Evolutionary conservation across 2,888 invertebrate genomes (phyloP).

Genomic region (Tenthredo amoena): DNA sequence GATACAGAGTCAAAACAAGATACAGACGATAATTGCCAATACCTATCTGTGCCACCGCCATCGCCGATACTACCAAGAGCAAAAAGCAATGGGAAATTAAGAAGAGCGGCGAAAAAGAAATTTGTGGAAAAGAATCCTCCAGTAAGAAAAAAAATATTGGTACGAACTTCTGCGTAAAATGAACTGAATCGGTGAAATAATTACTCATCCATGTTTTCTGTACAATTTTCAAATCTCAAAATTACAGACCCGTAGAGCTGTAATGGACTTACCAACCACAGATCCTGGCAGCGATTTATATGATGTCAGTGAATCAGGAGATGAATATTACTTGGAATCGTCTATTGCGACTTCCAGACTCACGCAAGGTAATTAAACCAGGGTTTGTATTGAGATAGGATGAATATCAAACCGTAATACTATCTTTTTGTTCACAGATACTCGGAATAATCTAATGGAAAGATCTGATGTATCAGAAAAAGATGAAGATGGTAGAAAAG

Average conservation of each 20-base stretch:
- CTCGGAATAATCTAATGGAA: constrained; percentile 48
- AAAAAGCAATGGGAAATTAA: constrained; percentile 68
- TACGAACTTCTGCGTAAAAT: constrained; percentile 51
- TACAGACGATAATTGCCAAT: constrained; percentile 77
- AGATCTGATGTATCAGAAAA: constrained; percentile 55
- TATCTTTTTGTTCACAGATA: constrained; percentile 51
- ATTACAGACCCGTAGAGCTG: constrained; percentile 73
- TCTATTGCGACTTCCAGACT: constrained; percentile 55
- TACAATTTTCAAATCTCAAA: neutral
- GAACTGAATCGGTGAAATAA: neutral
- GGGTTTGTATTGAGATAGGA: neutral
- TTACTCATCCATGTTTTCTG: neutral
- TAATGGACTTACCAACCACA: constrained; percentile 81
- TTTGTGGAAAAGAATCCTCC: constrained; percentile 60
- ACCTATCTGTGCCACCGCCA: constrained; percentile 84
- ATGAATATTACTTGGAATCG: constrained; percentile 78
- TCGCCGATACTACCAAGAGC: constrained; percentile 82
- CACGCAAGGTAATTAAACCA: constrained; percentile 23
- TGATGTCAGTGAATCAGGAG: constrained; percentile 79
- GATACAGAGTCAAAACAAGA: constrained; percentile 76
- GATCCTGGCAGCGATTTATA: constrained; percentile 84
- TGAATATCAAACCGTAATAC: neutral
- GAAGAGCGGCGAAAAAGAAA: constrained; percentile 62
- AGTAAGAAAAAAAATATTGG: constrained; percentile 63
- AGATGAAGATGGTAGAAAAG: constrained; percentile 56